phyloP scores from a whole-genome alignment of 1,140 invertebrate genomes.

The Cydia fagiglandana region DNA sequence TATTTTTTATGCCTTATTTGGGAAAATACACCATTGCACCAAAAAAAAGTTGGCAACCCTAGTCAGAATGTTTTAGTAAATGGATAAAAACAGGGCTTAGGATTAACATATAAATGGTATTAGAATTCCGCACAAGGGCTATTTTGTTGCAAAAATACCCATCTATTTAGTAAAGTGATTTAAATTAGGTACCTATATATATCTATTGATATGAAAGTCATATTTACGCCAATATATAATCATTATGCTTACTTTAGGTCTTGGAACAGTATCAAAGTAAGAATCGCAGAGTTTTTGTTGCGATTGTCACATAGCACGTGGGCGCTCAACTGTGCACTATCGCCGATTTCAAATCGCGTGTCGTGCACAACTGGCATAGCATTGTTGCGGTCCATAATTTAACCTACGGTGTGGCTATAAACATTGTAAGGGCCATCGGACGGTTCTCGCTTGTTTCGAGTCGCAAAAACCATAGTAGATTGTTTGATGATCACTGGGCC shows the following conservation, averaged over 20 bases:
- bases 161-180: too few species aligned
- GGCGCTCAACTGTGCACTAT: slow-evolving; percentile 29
- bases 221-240: neutral
- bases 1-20: too few species aligned
- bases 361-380: slow-evolving; percentile 3
- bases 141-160: too few species aligned
- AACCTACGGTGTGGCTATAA: neutral
- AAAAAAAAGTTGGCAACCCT: too few species aligned
- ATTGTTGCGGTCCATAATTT: neutral
- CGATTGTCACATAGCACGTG: slow-evolving; percentile 22
- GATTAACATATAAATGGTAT: too few species aligned
- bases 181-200: too few species aligned
- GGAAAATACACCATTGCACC: too few species aligned
- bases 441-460: neutral
- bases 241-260: neutral
- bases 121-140: too few species aligned
- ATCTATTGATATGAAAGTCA: neutral
- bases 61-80: too few species aligned
- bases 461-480: neutral
- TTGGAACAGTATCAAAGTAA: neutral
- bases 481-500: slow-evolving; percentile 25
- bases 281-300: slow-evolving; percentile 25
- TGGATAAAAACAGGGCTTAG: too few species aligned
- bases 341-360: slow-evolving; percentile 28
- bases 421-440: neutral